Base-by-base conservation (phyloP, 2,113 vertebrate genomes). In the Solenodon paradoxus region DNA sequence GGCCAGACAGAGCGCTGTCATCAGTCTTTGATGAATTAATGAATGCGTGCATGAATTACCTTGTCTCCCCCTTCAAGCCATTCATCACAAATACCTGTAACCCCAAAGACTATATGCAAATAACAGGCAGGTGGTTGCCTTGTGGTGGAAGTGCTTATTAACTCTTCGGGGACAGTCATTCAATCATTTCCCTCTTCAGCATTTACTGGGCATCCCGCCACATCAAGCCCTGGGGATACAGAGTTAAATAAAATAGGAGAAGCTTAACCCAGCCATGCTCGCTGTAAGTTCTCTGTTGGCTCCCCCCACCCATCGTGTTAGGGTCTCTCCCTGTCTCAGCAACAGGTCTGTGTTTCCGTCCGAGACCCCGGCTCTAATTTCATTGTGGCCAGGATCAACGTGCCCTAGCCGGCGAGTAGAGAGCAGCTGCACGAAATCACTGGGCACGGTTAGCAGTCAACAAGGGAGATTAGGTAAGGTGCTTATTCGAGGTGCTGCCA, bases 401-500 rank as follows among this genome's bases (percentile, higher is more conserved):
- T 64, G 92, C 49, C 91, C 81, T 28, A 30, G 92, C 92, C 16
- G 4, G 57, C 88, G 72, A 69, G 72, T 61, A 35, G 69, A 64
- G 17, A 40, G 78, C 77, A 79, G 83, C 71, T 26, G 47, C 15
- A 1, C 94, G 92, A 95, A 80, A 83, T 90, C 92, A 92, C 94
- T 10, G 51, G 88, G 94, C 45, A 0, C 92, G 87, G 96, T 92
- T 77, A 79, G 90, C 69, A 81, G 87, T 80, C 86, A n/a, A 35
- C 95, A 55, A 84, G 95, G 96, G 71, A 82, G 92, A 84, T 93
- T 88, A 94, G 92, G 95, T 69, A 53, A 97, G 79, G 69, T 42
- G 80, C 93, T 96, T 66, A 80, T 77, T 89, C 87, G 89, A 95
- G 94, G 94, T 7, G 10, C 75, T 81, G 64, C 87, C 59, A n/a